Conservation (phyloP, 2,888 invertebrate genomes). For the Drosophila macrospina region DNA sequence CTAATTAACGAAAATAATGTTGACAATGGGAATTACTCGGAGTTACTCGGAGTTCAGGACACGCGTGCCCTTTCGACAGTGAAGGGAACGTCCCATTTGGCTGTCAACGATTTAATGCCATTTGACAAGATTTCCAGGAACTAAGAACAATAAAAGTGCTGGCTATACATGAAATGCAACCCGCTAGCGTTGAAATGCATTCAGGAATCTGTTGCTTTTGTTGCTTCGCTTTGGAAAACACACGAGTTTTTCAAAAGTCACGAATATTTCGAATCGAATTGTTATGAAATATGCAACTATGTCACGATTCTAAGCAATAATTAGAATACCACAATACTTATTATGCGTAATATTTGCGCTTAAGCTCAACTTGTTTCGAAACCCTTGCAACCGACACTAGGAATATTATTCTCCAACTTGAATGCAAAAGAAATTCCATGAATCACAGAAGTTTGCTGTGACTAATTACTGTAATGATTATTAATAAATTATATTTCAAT, state of each 20-base stretch:
- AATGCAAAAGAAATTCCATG: slow-evolving; percentile 2
- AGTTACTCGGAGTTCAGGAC: slow-evolving; percentile 8
- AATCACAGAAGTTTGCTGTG: not conserved
- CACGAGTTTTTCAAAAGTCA: slow-evolving; percentile 37
- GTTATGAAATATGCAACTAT: slow-evolving; percentile 16
- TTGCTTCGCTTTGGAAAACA: not conserved
- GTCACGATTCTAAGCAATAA: slow-evolving; percentile 31
- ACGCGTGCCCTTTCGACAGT: slow-evolving; percentile 33
- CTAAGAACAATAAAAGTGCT: slow-evolving; percentile 29
- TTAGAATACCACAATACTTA: slow-evolving; percentile 3
- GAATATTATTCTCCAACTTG: not conserved
- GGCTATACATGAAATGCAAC: slow-evolving; percentile 23
- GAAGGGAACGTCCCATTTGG: slow-evolving; percentile 43
- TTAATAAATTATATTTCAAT: too few relatives aligned
- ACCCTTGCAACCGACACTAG: slow-evolving; percentile 4
- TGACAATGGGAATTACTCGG: slow-evolving; percentile 49
- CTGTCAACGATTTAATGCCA: slow-evolving; percentile 59
- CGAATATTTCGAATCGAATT: slow-evolving; percentile 22
- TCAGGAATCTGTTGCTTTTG: slow-evolving; percentile 2
- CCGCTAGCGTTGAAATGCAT: not conserved
- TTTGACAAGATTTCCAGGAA: slow-evolving; percentile 56
- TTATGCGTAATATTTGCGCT: not conserved
- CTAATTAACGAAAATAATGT: slow-evolving; percentile 63
- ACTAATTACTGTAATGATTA: too few relatives aligned
- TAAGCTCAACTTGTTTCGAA: slow-evolving; percentile 1